Conservation (phyloP, 2,797 vertebrate genomes). For the Aplochiton taeniatus region DNA sequence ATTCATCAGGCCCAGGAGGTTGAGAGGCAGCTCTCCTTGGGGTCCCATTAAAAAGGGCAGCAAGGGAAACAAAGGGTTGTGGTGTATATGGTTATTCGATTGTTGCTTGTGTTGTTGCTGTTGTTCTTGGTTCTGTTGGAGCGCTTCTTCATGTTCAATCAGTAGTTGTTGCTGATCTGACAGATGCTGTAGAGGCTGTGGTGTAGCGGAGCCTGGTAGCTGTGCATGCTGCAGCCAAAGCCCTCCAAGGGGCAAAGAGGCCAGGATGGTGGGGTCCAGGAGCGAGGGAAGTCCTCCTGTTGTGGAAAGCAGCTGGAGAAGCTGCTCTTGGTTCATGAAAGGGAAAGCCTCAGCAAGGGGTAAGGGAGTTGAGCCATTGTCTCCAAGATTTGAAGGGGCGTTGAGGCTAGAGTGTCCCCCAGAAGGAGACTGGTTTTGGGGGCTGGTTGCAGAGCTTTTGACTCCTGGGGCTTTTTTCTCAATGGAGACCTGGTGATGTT, state of each 20-base stretch:
- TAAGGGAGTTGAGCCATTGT: slow-evolving; percentile 59
- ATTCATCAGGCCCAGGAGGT: slow-evolving; percentile 79
- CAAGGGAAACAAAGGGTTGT: slow-evolving; percentile 62
- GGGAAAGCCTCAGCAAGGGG: slow-evolving; percentile 83
- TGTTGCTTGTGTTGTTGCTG: slow-evolving; percentile 75
- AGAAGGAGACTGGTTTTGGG: slow-evolving; percentile 52
- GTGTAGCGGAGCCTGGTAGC: slow-evolving; percentile 38
- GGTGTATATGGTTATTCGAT: slow-evolving; percentile 70
- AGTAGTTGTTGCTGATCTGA: slow-evolving; percentile 58
- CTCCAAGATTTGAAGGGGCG: slow-evolving; percentile 40
- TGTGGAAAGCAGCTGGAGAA: slow-evolving; percentile 82
- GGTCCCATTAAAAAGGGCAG: slow-evolving; percentile 75
- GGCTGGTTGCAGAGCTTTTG: slow-evolving; percentile 59
- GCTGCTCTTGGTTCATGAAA: slow-evolving; percentile 89
- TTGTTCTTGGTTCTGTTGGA: slow-evolving; percentile 54
- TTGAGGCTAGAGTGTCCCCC: slow-evolving; percentile 49
- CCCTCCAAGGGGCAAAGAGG: slow-evolving; percentile 72
- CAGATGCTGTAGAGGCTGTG: slow-evolving; percentile 58
- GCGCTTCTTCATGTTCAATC: slow-evolving; percentile 58
- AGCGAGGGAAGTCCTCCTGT: slow-evolving; percentile 77
- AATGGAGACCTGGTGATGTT: slow-evolving; percentile 44
- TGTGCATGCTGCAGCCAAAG: slow-evolving; percentile 72
- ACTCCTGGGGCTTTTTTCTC: slow-evolving; percentile 46
- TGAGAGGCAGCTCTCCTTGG: slow-evolving; percentile 78
- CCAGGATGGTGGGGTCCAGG: slow-evolving; percentile 75